phyloP scores from a whole-genome alignment of 1,140 invertebrate species.

The Drosophila cardini region DNA sequence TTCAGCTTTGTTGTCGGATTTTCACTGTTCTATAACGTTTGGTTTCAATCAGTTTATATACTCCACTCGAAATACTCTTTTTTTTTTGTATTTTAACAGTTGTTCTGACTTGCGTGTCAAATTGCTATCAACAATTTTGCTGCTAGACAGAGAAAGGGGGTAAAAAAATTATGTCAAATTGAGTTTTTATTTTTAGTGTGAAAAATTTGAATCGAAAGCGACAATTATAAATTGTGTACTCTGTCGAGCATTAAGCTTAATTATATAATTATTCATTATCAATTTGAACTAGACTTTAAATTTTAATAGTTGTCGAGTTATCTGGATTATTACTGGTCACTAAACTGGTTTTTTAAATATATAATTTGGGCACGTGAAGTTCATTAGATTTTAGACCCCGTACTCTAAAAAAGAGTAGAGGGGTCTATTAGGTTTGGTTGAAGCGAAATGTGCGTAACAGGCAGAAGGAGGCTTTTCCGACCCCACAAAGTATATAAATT shows the following conservation, averaged over 20 bases:
- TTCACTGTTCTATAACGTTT: conserved; percentile 1
- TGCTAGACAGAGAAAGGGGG: neutral
- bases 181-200: conserved; percentile 62
- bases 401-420: too few relatives aligned
- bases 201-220: conserved; percentile 36
- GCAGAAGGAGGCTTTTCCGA: too few relatives aligned
- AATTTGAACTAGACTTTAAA: neutral
- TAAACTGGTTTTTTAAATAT: too few relatives aligned
- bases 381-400: too few relatives aligned
- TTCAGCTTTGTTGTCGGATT: neutral
- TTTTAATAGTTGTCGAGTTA: conserved; percentile 5
- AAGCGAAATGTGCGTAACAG: too few relatives aligned
- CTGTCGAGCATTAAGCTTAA: neutral
- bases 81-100: conserved; percentile 7
- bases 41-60: neutral
- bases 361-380: conserved; percentile 1
- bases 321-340: neutral
- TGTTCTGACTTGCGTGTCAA: conserved; percentile 49
- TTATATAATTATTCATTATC: conserved; percentile 24
- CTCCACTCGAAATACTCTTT: neutral
- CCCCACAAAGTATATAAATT: too few relatives aligned
- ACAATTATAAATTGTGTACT: conserved; percentile 15
- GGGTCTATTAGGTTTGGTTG: too few relatives aligned
- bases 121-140: conserved; percentile 34
- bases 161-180: conserved; percentile 37